A percentile compares a stretch with the other conserved stretches of the same genome.
phyloP scores from a whole-genome alignment of 1,140 invertebrate genomes.

The Scylla paramamosain region DNA sequence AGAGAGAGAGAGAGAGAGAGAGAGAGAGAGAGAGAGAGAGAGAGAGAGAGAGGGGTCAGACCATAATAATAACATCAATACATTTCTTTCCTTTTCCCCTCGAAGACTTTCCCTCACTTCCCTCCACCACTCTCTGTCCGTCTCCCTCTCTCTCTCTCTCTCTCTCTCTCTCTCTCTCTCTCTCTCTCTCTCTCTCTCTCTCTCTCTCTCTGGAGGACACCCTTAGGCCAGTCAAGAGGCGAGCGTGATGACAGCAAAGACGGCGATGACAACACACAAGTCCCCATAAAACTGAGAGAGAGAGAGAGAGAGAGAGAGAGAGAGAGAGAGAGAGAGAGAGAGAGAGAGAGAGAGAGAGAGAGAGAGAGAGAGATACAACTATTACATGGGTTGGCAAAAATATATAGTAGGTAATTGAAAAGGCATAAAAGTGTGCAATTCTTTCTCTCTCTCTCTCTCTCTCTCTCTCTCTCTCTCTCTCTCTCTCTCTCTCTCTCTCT shows the following conservation, averaged over 20 bases:
- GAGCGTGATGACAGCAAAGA: background rate
- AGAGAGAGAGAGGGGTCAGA: background rate
- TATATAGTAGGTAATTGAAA: background rate
- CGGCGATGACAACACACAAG: background rate
- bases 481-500: slow-evolving; percentile 20
- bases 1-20: slow-evolving; percentile 46
- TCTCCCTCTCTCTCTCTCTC: slow-evolving; percentile 60
- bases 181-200: slow-evolving; percentile 51
- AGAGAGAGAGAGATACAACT: background rate
- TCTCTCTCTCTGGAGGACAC: slow-evolving; percentile 25
- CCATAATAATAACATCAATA: background rate
- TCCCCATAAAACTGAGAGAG: background rate
- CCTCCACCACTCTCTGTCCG: background rate
- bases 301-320: slow-evolving; percentile 16
- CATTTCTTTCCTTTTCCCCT: background rate
- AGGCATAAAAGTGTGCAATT: background rate
- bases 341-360: slow-evolving; percentile 49
- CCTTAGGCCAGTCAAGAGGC: background rate
- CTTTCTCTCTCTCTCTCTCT: background rate
- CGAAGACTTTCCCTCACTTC: background rate
- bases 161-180: slow-evolving; percentile 62
- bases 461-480: slow-evolving; percentile 20
- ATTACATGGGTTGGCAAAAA: slow-evolving; percentile 27
- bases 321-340: slow-evolving; percentile 28
- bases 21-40: slow-evolving; percentile 44